Conservation (phyloP, 2,113 vertebrate genomes). For the Benitochromis conjunctus region DNA sequence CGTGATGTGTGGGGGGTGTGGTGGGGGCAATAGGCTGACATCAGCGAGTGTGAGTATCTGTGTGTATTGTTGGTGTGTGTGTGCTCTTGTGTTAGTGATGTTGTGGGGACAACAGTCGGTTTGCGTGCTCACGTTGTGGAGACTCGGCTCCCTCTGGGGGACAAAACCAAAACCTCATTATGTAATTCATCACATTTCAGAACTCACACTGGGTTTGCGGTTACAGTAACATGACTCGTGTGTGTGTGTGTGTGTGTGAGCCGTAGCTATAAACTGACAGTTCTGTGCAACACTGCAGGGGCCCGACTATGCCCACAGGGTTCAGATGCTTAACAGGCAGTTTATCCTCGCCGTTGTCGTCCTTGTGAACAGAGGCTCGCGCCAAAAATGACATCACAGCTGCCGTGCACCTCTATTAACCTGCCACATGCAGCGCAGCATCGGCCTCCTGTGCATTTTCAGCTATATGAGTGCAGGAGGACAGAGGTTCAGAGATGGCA, state of each 20-base stretch:
- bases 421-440: background rate
- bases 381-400: background rate
- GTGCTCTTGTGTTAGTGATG: background rate
- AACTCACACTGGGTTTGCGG: background rate
- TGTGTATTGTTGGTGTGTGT: background rate
- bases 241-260: background rate
- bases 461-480: background rate
- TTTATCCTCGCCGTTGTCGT: background rate
- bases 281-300: background rate
- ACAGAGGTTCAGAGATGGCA: background rate
- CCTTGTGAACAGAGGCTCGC: background rate
- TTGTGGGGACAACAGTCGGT: background rate
- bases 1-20: constrained; percentile 3
- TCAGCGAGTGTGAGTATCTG: constrained; percentile 4
- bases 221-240: background rate
- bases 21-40: constrained; percentile 31
- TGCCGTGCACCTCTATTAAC: background rate
- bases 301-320: background rate
- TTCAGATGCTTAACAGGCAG: background rate
- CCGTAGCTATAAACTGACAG: background rate
- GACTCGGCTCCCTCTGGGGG: background rate
- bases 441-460: background rate
- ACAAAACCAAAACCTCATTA: background rate
- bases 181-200: background rate
- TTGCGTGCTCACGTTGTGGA: background rate